Conservation (phyloP, 2,888 invertebrate genomes). For the Clivina fossor region DNA sequence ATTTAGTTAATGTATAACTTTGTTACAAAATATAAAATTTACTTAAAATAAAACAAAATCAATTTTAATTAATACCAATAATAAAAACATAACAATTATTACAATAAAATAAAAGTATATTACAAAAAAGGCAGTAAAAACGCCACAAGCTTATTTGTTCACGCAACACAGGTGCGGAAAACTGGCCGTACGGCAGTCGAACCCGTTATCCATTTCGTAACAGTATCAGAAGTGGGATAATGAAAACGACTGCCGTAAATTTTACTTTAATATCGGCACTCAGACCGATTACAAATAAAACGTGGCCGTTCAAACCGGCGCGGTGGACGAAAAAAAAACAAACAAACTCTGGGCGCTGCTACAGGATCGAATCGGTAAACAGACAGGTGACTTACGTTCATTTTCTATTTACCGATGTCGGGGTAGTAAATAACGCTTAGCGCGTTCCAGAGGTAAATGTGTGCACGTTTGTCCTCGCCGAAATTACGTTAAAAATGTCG, state of each 20-base stretch:
- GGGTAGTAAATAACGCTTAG: constrained; percentile 23
- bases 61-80: no score
- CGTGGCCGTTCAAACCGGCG: no score
- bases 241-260: constrained; percentile 15
- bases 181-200: no score
- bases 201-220: not conserved
- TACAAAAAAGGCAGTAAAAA: no score
- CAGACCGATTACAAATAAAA: constrained; percentile 4
- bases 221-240: not conserved
- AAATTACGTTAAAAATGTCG: constrained; percentile 32
- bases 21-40: no score
- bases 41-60: no score
- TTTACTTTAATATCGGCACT: constrained; percentile 18
- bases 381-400: constrained; percentile 27
- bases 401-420: constrained; percentile 20
- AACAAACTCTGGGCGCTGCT: constrained; percentile 1
- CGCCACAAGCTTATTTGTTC: no score
- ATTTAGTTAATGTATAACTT: no score
- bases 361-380: constrained; percentile 15
- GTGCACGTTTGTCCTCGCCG: no score
- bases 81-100: no score
- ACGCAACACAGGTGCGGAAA: not conserved
- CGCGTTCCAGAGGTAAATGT: constrained; percentile 13
- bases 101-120: no score
- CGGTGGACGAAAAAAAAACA: constrained; percentile 1